phyloP scores from a whole-genome alignment of 2,888 invertebrate species.

The Catonia carolina region DNA sequence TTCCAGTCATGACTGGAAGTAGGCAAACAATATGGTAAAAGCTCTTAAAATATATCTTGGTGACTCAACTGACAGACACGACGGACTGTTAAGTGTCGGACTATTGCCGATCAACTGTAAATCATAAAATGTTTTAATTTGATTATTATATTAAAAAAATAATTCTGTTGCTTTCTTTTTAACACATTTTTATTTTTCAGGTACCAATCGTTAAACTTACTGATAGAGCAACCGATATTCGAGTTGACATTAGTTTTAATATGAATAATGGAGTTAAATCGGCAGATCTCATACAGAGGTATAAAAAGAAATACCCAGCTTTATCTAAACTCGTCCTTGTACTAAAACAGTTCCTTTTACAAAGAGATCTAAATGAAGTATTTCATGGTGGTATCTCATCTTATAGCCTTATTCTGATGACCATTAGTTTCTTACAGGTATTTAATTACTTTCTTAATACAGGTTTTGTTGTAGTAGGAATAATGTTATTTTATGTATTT shows the following conservation, averaged over 20 bases:
- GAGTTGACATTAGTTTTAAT: constrained; percentile 98
- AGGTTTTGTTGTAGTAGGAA: too few relatives aligned
- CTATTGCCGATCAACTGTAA: too few relatives aligned
- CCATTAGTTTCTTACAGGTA: constrained; percentile 90
- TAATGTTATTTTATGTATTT: too few relatives aligned
- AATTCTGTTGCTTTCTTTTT: too few relatives aligned
- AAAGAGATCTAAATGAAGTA: constrained; percentile 97
- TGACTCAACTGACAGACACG: too few relatives aligned
- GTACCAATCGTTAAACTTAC: constrained; percentile 97
- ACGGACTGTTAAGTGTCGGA: too few relatives aligned
- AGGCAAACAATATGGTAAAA: too few relatives aligned
- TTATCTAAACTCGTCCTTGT: constrained; percentile 93
- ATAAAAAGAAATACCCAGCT: constrained; percentile 80
- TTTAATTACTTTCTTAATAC: constrained; percentile 26
- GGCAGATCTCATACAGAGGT: constrained; percentile 90
- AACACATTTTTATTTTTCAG: too few relatives aligned
- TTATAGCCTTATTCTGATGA: constrained; percentile 96
- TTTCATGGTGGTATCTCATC: constrained; percentile 99
- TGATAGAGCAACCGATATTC: constrained; percentile 77
- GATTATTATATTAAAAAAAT: too few relatives aligned
- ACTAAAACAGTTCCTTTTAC: constrained; percentile 95
- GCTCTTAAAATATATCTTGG: too few relatives aligned
- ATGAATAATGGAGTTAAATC: constrained; percentile 97
- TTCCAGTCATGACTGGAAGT: too few relatives aligned
- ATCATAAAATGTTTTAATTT: too few relatives aligned